phyloP scores from a whole-genome alignment of 2,888 invertebrate species.

The Amphipoea lucens region DNA sequence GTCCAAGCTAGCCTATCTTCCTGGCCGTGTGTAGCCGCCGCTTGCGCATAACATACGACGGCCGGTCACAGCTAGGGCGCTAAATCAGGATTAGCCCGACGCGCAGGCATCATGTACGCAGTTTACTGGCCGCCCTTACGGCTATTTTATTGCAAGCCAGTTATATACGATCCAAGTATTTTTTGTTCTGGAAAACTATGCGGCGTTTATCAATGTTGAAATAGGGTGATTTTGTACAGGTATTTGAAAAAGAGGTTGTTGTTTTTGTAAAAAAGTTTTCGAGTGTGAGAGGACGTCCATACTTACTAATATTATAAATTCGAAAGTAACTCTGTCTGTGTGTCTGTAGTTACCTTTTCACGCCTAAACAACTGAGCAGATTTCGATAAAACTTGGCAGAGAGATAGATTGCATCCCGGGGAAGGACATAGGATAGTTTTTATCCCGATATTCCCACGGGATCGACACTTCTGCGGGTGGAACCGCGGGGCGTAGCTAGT shows the following conservation, averaged over 20 bases:
- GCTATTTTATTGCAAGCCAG: conserved; percentile 84
- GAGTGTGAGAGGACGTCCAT: neutral
- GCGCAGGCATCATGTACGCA: conserved; percentile 82
- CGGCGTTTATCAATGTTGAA: conserved; percentile 55
- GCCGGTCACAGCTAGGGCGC: conserved; percentile 79
- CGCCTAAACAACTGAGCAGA: too few species aligned
- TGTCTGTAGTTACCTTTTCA: too few species aligned
- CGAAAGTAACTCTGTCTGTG: too few species aligned
- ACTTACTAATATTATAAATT: too few species aligned
- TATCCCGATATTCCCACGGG: too few species aligned
- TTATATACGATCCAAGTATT: conserved; percentile 74
- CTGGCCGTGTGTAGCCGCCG: conserved; percentile 72
- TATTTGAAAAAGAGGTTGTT: conserved; percentile 5
- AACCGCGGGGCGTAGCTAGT: too few species aligned
- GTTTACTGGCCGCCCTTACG: conserved; percentile 82
- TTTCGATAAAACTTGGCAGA: too few species aligned
- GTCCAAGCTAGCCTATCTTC: conserved; percentile 42
- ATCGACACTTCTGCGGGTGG: too few species aligned
- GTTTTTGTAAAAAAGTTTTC: conserved; percentile 4
- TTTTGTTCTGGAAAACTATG: conserved; percentile 61
- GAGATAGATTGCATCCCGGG: too few species aligned
- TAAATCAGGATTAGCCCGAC: conserved; percentile 89
- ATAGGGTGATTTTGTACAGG: conserved; percentile 38
- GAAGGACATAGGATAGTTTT: too few species aligned
- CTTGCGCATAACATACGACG: conserved; percentile 83